A percentile compares a stretch with the other conserved stretches of the same genome.
These are phyloP conservation scores for Thalassarche chlororhynchos DNA, from an alignment of 2,113 vertebrate genomes.

Conservation along the genomic window DNA sequence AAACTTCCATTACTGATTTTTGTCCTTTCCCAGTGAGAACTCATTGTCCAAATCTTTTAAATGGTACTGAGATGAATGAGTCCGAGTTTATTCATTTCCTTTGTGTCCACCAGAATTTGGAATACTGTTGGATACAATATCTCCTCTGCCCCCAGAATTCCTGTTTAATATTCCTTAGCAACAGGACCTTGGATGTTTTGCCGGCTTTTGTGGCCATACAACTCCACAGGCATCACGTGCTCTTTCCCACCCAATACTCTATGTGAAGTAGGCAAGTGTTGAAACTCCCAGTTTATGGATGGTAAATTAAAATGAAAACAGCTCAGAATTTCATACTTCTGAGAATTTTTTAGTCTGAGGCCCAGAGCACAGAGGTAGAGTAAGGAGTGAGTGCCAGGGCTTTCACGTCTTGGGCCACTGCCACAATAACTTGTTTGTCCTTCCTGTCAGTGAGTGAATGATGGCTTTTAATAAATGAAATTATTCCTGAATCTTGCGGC, in stretches of 20 bases:
- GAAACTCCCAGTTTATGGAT: not conserved
- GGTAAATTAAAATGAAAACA: not conserved
- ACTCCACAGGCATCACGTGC: not conserved
- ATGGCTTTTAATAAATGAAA: constrained; percentile 45
- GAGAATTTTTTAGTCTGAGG: not conserved
- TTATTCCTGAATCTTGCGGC: not conserved
- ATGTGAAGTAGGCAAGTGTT: not conserved
- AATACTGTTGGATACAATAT: constrained; percentile 33
- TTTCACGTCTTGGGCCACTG: not conserved
- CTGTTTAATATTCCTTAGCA: constrained; percentile 58
- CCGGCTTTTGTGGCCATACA: constrained; percentile 4
- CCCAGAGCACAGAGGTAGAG: not conserved
- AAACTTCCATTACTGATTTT: constrained; percentile 21
- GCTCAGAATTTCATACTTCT: not conserved
- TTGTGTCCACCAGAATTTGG: constrained; percentile 45
- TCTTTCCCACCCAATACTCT: not conserved
- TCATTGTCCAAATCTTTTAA: constrained; percentile 34
- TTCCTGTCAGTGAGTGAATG: not conserved
- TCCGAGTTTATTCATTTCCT: constrained; percentile 49
- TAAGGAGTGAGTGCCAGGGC: not conserved
- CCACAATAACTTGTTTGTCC: not conserved
- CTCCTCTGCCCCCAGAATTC: constrained; percentile 39
- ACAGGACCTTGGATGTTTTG: constrained; percentile 28
- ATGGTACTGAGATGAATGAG: constrained; percentile 29
- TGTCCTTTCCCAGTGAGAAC: constrained; percentile 38